Evolutionary conservation across 1,140 invertebrate species (phyloP).

Genomic region (Drosophila bocki): DNA sequence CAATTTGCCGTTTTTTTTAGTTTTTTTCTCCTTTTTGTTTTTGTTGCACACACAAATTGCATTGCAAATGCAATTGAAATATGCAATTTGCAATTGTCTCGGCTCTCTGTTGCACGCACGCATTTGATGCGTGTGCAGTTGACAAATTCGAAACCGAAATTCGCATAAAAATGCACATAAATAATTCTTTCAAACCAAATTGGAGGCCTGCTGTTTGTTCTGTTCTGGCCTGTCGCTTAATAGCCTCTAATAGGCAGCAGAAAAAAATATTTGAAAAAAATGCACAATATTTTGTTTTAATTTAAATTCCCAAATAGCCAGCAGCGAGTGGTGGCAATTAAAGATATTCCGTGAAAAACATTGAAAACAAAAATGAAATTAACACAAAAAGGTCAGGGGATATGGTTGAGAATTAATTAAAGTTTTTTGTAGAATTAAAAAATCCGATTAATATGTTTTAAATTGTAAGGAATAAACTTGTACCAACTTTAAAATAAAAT

Average conservation of each 20-base stretch:
- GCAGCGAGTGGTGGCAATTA: slow-evolving; percentile 10
- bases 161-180: slow-evolving; percentile 68
- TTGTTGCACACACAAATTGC: slow-evolving; percentile 39
- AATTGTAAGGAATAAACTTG: not conserved
- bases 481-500: not conserved
- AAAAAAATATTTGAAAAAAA: slow-evolving; percentile 14
- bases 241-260: slow-evolving; percentile 19
- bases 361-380: not conserved
- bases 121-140: slow-evolving; percentile 56
- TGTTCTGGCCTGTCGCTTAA: slow-evolving; percentile 29
- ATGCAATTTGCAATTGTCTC: slow-evolving; percentile 56
- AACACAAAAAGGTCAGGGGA: not conserved
- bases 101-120: slow-evolving; percentile 27
- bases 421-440: not conserved
- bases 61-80: slow-evolving; percentile 45
- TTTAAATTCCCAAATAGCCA: slow-evolving; percentile 8
- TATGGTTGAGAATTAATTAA: not conserved
- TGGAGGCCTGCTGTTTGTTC: slow-evolving; percentile 8
- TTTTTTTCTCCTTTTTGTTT: not conserved
- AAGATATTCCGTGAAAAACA: not conserved
- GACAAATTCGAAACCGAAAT: slow-evolving; percentile 62
- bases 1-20: slow-evolving; percentile 2
- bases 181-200: slow-evolving; percentile 42
- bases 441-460: not conserved
- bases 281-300: slow-evolving; percentile 1